These are phyloP conservation scores for Brachyhypopomus occidentalis DNA, from an alignment of 2,113 vertebrate genomes.

Conservation along the genomic window DNA sequence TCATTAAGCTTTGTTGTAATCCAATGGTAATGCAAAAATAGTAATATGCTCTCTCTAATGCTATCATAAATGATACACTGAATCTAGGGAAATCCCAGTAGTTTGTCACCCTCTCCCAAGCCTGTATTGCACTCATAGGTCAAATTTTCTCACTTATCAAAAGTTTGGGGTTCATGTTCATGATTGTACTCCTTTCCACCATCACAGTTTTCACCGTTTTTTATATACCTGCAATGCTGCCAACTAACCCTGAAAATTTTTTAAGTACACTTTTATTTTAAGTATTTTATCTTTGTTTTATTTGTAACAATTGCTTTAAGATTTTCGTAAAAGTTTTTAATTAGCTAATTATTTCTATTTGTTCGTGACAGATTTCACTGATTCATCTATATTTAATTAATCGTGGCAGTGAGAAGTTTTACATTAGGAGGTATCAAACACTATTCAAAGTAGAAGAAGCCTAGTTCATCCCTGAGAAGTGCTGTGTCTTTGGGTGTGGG, in stretches of 20 bases:
- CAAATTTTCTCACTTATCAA: slow-evolving; percentile 16
- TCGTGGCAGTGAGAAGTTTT: neutral
- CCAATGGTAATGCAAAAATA: slow-evolving; percentile 42
- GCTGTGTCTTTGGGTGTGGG: slow-evolving; percentile 39
- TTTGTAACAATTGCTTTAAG: too few species aligned
- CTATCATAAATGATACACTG: slow-evolving; percentile 14
- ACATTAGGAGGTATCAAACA: neutral
- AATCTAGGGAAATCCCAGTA: slow-evolving; percentile 12
- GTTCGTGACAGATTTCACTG: too few species aligned
- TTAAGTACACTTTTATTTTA: neutral
- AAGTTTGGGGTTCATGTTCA: slow-evolving; percentile 34
- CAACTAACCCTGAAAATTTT: slow-evolving; percentile 21
- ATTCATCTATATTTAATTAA: too few species aligned
- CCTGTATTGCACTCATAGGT: slow-evolving; percentile 19
- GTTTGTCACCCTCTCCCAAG: slow-evolving; percentile 4
- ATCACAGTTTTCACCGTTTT: slow-evolving; percentile 35
- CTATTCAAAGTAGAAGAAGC: neutral
- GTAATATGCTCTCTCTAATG: slow-evolving; percentile 41
- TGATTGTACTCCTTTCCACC: slow-evolving; percentile 36
- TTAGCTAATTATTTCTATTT: too few species aligned
- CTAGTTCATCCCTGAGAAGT: slow-evolving; percentile 43
- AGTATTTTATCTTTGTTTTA: too few species aligned
- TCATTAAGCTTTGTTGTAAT: slow-evolving; percentile 61
- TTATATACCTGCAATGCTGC: slow-evolving; percentile 44
- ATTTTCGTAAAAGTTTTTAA: too few species aligned